These are phyloP conservation scores for Scaptomyza hsui DNA, from an alignment of 1,140 invertebrate genomes.

Conservation along the genomic window DNA sequence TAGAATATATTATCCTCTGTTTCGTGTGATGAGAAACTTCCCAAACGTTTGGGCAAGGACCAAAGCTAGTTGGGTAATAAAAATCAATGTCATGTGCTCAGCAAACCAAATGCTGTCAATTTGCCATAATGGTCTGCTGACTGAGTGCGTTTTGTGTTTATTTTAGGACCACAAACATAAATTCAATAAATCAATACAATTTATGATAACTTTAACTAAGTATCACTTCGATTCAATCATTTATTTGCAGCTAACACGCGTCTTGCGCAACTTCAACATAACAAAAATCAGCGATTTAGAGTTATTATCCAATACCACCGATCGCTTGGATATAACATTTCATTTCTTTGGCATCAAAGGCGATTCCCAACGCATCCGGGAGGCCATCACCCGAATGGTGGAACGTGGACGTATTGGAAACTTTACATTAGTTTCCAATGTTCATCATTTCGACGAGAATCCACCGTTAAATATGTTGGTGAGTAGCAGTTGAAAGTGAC, in stretches of 20 bases:
- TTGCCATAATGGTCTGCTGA: constrained; percentile 10
- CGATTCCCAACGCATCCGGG: constrained; percentile 87
- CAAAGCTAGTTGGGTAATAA: constrained; percentile 30
- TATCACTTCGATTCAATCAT: constrained; percentile 24
- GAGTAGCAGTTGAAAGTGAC: too few relatives aligned
- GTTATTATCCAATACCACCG: constrained; percentile 87
- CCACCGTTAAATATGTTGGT: constrained; percentile 86
- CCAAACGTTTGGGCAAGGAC: not conserved
- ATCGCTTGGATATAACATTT: constrained; percentile 87
- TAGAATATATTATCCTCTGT: constrained; percentile 77
- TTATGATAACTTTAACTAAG: not conserved
- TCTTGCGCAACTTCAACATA: constrained; percentile 88
- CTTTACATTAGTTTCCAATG: constrained; percentile 86
- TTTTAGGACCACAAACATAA: not conserved
- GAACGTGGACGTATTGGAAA: constrained; percentile 87
- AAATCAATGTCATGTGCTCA: constrained; percentile 30
- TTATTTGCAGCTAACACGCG: constrained; percentile 87
- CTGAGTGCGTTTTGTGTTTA: not conserved
- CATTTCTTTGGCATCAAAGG: constrained; percentile 87
- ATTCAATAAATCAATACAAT: constrained; percentile 1
- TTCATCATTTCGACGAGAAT: constrained; percentile 86
- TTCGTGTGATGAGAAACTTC: constrained; percentile 55
- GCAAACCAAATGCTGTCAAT: constrained; percentile 19
- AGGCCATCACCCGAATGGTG: constrained; percentile 86
- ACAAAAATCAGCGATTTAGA: constrained; percentile 88